A percentile compares a stretch with the other conserved stretches of the same genome.
Conservation (phyloP, 2,888 invertebrate species). For the Lucinisca nassula region DNA sequence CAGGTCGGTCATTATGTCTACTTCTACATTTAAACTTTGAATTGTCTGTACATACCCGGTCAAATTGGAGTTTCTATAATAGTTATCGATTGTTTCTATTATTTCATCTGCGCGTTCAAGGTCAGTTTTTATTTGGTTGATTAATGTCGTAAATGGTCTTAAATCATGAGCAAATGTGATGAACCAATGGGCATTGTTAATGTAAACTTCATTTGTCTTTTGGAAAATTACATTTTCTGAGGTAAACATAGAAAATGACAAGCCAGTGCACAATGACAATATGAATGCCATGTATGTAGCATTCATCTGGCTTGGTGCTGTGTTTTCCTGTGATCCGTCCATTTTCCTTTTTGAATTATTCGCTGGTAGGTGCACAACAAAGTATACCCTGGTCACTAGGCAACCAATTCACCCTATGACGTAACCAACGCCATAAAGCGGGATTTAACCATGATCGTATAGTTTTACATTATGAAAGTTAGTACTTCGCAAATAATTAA, state of each 20-base stretch:
- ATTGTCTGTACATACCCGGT: neutral
- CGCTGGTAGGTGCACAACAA: no score
- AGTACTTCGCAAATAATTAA: no score
- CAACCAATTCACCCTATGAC: no score
- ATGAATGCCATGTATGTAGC: neutral
- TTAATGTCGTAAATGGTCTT: conserved; percentile 3
- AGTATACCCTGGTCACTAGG: no score
- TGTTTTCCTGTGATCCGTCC: no score
- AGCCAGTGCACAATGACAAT: neutral
- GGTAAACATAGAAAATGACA: neutral
- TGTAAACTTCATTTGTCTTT: conserved; percentile 37
- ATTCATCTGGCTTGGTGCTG: neutral
- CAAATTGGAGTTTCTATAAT: neutral
- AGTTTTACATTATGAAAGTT: no score
- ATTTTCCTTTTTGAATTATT: no score
- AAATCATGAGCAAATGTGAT: conserved; percentile 41
- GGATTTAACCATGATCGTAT: no score
- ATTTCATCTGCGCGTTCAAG: neutral
- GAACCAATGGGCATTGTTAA: conserved; percentile 21
- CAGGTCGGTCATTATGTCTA: conserved; percentile 4
- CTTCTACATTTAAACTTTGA: conserved; percentile 17
- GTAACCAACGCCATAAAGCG: no score
- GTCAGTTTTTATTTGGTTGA: conserved; percentile 19
- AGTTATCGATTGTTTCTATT: neutral
- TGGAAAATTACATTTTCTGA: conserved; percentile 32